phyloP scores from a whole-genome alignment of 1,140 invertebrate genomes.

The Zaprionus nigranus region DNA sequence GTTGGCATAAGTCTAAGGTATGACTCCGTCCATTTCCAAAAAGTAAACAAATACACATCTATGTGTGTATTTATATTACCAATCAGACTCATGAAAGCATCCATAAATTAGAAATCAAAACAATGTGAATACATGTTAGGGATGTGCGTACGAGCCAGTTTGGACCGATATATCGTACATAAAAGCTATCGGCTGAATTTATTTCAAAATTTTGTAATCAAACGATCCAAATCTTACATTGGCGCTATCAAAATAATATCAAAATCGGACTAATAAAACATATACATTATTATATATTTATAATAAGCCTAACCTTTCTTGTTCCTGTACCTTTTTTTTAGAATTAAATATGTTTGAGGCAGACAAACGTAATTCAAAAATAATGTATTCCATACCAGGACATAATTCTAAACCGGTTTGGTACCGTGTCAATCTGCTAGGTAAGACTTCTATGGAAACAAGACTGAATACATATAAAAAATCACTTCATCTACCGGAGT shows the following conservation, averaged over 20 bases:
- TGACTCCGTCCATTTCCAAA: background rate
- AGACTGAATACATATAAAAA: background rate
- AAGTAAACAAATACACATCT: background rate
- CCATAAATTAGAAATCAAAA: slow-evolving; percentile 5
- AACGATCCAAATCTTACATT: too few species aligned
- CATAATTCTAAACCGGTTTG: background rate
- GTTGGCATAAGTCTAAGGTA: background rate
- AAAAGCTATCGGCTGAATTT: background rate
- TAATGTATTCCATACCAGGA: slow-evolving; percentile 5
- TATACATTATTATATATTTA: background rate
- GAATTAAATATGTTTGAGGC: background rate
- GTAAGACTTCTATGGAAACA: background rate
- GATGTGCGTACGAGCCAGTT: background rate
- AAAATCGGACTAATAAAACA: background rate
- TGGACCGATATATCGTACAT: background rate
- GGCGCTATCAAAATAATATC: too few species aligned
- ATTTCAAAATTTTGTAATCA: too few species aligned
- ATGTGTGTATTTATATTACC: background rate
- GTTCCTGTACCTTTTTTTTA: background rate
- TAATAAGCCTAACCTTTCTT: too few species aligned
- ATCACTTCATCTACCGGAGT: background rate
- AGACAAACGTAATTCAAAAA: background rate
- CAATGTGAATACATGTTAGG: background rate
- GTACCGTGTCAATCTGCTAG: background rate
- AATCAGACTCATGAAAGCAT: slow-evolving; percentile 7